These are phyloP conservation scores for Labia minor DNA, from an alignment of 2,888 invertebrate species.

Conservation along the genomic window DNA sequence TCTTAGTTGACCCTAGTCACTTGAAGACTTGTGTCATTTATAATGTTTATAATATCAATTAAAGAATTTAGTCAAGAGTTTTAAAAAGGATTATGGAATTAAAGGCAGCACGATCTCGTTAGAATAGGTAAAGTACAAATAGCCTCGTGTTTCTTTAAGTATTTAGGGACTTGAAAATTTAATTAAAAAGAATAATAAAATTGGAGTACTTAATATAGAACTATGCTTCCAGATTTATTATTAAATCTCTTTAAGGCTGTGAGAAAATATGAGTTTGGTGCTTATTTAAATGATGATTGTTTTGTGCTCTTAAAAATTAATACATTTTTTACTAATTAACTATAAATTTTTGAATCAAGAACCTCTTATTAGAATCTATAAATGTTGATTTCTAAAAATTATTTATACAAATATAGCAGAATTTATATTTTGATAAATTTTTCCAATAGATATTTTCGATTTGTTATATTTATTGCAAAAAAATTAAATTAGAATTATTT, in stretches of 20 bases:
- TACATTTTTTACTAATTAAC: not conserved
- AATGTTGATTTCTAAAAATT: not conserved
- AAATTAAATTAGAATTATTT: not conserved
- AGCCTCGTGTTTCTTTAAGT: not conserved
- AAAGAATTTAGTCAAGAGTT: not conserved
- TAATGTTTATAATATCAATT: not conserved
- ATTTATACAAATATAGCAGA: not conserved
- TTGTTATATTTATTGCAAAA: not conserved
- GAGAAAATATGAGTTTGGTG: not conserved
- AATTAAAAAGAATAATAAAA: not conserved
- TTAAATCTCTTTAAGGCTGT: conserved; percentile 4
- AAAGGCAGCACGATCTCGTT: not conserved
- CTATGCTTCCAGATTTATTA: not conserved
- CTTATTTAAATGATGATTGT: not conserved
- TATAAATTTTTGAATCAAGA: not conserved
- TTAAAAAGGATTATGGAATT: not conserved
- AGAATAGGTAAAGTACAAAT: not conserved
- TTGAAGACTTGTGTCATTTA: not conserved
- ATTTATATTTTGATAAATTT: conserved; percentile 4
- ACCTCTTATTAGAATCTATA: not conserved
- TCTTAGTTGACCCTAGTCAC: not conserved
- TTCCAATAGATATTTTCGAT: not conserved
- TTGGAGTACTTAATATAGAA: not conserved
- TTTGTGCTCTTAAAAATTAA: not conserved
- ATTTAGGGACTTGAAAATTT: not conserved